Percentiles rank a stretch among this genome's conserved stretches.
Conservation (phyloP, 2,888 invertebrate genomes). For the Petrophora chlorosata region DNA sequence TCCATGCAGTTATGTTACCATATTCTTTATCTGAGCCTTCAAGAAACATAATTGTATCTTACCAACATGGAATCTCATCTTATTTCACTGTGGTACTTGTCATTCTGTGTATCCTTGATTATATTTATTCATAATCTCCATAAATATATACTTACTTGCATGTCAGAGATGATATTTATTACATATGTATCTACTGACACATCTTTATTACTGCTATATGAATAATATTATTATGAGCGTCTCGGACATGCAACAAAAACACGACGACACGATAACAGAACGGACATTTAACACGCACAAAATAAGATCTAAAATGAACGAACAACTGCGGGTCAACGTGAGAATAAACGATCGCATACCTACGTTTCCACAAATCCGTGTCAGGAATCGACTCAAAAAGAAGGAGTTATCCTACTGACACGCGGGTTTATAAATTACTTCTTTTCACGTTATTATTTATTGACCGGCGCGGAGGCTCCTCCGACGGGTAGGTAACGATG, state of each 20-base stretch:
- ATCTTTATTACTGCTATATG: conserved; percentile 64
- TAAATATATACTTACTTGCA: conserved; percentile 36
- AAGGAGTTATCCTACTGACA: conserved; percentile 54
- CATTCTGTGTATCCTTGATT: conserved; percentile 35
- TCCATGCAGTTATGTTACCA: conserved; percentile 3
- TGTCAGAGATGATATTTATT: conserved; percentile 42
- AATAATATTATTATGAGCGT: conserved; percentile 68
- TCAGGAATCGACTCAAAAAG: conserved; percentile 65
- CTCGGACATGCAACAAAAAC: conserved; percentile 57
- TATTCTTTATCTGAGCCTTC: conserved; percentile 15
- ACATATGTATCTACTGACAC: conserved; percentile 56
- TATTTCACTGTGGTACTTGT: conserved; percentile 32
- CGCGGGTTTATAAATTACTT: conserved; percentile 67
- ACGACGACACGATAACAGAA: conserved; percentile 39
- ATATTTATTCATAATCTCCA: conserved; percentile 33
- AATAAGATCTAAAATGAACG: conserved; percentile 49
- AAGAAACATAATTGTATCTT: conserved; percentile 18
- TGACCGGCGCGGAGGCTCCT: conserved; percentile 56
- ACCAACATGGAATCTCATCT: conserved; percentile 32
- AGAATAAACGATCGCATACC: conserved; percentile 60
- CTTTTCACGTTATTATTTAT: conserved; percentile 76
- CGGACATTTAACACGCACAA: conserved; percentile 38
- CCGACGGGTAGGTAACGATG: conserved; percentile 71
- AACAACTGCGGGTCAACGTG: conserved; percentile 47
- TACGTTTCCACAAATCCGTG: conserved; percentile 77